Evolutionary conservation across 2,888 invertebrate genomes (phyloP), one percentile per base, ranked within the genome.

Genomic region (Anaspis maculata): DNA sequence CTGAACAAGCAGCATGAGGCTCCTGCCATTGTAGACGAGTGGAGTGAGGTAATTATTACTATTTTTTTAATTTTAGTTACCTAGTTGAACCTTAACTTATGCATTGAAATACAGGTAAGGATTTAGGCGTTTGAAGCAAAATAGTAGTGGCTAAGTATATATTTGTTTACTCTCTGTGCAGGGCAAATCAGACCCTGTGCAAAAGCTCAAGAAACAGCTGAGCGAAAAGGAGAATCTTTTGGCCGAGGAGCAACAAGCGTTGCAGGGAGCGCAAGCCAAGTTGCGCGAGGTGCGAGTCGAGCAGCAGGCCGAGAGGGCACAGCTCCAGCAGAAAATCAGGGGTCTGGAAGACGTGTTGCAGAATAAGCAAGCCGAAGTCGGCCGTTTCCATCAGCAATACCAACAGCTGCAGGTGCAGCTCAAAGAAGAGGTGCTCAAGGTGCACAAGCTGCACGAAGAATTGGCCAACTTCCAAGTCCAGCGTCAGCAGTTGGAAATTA

Each of bases 1-100:
- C 73, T 92, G 49, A 89, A 90, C 69, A 89, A 89, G 61, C 90
- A 90, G 62, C 80, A 86, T 61, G 82, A 81, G 61, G 81, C 81
- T 41, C 78, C 82, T 0, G 60, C 64, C 15, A 73, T 79, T 45
- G 78, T 83, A 56, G 79, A 85, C 2, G 89, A 90, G 56, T 89
- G 89, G 89, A 80, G 79, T 30, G 87, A 88, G 74, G 79, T 79
- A 64, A 49, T n/a, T n/a, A n/a, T n/a, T n/a, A n/a, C n/a, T n/a
- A n/a, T n/a, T n/a, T n/a, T 12, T 11, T 11, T 5, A 15, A 3
- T 30, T 7, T 15, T 3, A 14, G 23, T 23, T 23, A 6, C 5
- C 7, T 9, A 27, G n/a, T n/a, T n/a, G n/a, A n/a, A n/a, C n/a
- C n/a, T n/a, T n/a, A n/a, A n/a, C n/a, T n/a, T n/a, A n/a, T 19